Percentiles rank a stretch among this genome's conserved stretches.
phyloP scores from a whole-genome alignment of 2,797 vertebrate genomes.

The Sphenodon punctatus region DNA sequence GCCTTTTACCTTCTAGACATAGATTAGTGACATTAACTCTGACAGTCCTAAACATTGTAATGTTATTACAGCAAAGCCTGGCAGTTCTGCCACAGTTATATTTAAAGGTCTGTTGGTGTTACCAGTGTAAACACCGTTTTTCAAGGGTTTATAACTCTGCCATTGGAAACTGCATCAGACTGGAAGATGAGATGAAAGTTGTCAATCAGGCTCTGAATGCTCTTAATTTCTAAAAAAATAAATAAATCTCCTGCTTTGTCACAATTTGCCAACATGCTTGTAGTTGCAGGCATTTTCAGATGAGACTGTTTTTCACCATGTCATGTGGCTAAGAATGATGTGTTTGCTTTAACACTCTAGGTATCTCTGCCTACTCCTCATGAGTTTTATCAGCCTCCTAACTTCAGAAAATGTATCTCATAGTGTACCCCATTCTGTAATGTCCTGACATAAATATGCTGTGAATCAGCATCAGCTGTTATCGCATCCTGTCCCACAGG shows the following conservation, averaged over 20 bases:
- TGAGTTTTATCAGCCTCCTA: neutral
- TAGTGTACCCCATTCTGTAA: neutral
- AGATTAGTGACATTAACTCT: neutral
- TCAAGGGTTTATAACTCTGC: neutral
- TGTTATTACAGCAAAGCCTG: neutral
- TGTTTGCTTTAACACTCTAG: neutral
- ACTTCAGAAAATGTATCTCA: constrained; percentile 3
- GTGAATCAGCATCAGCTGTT: too few species aligned
- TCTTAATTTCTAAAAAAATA: constrained; percentile 6
- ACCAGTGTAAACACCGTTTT: neutral
- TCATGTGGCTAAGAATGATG: neutral
- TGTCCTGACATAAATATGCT: neutral
- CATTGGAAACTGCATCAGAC: neutral
- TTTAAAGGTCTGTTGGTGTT: neutral
- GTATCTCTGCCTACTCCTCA: neutral
- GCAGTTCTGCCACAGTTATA: neutral
- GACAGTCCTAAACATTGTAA: neutral
- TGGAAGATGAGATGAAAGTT: neutral
- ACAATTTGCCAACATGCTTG: neutral
- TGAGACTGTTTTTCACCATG: neutral
- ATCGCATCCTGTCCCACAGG: too few species aligned
- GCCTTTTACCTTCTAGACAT: neutral
- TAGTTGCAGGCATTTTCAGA: neutral
- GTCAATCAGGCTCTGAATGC: neutral
- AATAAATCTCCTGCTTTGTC: constrained; percentile 3